Conservation (phyloP, 2,888 invertebrate species). For the Tricholauxania praeusta region DNA sequence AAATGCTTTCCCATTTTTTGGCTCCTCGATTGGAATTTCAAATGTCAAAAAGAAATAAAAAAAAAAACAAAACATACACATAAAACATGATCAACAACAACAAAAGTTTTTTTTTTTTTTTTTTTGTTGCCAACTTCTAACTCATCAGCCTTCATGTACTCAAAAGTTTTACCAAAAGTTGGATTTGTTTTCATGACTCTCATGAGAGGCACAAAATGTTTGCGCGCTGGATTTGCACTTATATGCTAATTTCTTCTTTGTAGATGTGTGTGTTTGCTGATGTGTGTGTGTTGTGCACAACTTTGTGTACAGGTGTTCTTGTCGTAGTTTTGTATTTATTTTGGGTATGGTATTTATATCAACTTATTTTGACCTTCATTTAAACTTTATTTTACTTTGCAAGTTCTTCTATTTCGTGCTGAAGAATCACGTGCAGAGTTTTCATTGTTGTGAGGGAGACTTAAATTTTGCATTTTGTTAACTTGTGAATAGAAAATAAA, state of each 20-base stretch:
- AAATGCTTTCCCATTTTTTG: neutral
- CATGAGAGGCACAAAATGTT: neutral
- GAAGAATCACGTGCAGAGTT: no score
- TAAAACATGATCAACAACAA: constrained; percentile 23
- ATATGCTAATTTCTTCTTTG: constrained; percentile 38
- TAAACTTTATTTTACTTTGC: neutral
- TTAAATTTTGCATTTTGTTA: no score
- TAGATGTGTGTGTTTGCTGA: neutral
- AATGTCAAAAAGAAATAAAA: constrained; percentile 40
- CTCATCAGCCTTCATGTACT: constrained; percentile 33
- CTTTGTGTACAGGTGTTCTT: no score
- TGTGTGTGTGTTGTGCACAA: neutral
- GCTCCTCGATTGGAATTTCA: neutral
- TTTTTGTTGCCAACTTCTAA: no score
- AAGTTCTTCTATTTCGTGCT: no score
- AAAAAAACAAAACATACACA: constrained; percentile 42
- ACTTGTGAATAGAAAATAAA: no score
- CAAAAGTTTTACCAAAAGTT: constrained; percentile 43
- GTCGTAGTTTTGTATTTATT: no score
- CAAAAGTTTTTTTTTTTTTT: neutral
- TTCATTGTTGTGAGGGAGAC: no score
- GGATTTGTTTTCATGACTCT: neutral
- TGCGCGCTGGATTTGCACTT: constrained; percentile 28
- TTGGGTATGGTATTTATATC: no score
- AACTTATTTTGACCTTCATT: no score